phyloP scores from a whole-genome alignment of 2,113 vertebrate genomes.

The Prunella fulvescens region DNA sequence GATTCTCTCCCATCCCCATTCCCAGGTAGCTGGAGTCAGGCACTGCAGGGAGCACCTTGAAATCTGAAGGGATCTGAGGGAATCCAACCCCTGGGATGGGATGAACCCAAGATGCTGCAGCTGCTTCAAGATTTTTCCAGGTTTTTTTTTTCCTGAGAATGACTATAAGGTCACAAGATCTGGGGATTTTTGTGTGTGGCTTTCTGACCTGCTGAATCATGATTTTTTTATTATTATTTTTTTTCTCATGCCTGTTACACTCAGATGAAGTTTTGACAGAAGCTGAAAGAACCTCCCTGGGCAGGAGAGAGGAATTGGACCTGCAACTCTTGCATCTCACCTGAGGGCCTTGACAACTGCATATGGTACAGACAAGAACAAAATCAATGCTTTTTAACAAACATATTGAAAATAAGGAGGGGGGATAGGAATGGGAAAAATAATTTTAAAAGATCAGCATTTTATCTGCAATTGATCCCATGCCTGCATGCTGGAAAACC shows the following conservation, averaged over 20 bases:
- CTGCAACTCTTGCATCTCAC: background rate
- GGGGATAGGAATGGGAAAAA: background rate
- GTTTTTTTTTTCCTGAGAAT: background rate
- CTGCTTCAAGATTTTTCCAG: background rate
- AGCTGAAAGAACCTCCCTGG: background rate
- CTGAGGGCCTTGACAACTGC: background rate
- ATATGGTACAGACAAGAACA: background rate
- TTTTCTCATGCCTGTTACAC: background rate
- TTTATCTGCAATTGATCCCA: background rate
- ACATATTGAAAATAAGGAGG: accelerated
- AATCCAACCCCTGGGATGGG: background rate
- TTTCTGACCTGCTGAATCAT: background rate
- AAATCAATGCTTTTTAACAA: background rate
- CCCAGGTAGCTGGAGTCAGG: background rate
- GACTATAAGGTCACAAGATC: background rate
- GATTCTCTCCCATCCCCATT: background rate
- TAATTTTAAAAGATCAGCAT: background rate
- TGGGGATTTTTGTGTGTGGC: background rate
- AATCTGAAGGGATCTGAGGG: background rate
- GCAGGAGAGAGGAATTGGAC: background rate
- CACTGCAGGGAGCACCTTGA: accelerated
- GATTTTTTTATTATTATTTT: background rate
- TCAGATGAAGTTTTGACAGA: background rate
- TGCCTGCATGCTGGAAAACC: background rate
- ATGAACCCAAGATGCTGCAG: background rate